Conservation (phyloP, 2,797 vertebrate genomes). For the Chelmon rostratus region DNA sequence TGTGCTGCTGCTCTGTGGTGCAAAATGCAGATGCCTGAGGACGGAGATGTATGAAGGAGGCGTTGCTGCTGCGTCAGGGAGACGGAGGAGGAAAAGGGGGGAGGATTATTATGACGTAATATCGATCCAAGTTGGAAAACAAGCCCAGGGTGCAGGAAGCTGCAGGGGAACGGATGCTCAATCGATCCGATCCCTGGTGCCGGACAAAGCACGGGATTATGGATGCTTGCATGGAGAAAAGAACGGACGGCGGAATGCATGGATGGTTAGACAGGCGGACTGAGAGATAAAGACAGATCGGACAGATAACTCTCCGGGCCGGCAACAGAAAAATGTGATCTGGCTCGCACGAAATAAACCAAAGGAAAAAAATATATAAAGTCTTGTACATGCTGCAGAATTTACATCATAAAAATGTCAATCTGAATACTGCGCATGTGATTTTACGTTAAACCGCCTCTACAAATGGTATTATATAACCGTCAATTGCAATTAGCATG, state of each 20-base stretch:
- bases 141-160: slow-evolving; percentile 54
- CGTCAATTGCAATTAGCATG: slow-evolving; percentile 53
- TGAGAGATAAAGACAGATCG: slow-evolving; percentile 42
- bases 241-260: slow-evolving; percentile 25
- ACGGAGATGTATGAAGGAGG: slow-evolving; percentile 42
- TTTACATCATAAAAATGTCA: slow-evolving; percentile 32
- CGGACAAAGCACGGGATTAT: slow-evolving; percentile 58
- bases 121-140: slow-evolving; percentile 68
- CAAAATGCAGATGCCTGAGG: slow-evolving; percentile 51
- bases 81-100: slow-evolving; percentile 9
- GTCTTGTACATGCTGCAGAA: slow-evolving; percentile 13
- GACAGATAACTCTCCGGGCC: slow-evolving; percentile 9
- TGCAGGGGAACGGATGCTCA: slow-evolving; percentile 48
- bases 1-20: slow-evolving; percentile 10
- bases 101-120: slow-evolving; percentile 55
- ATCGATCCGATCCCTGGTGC: slow-evolving; percentile 47
- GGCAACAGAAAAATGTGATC: slow-evolving; percentile 19
- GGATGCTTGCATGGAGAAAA: slow-evolving; percentile 40
- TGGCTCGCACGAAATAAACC: background rate
- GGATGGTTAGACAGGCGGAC: slow-evolving; percentile 25
- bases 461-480: slow-evolving; percentile 54
- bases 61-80: slow-evolving; percentile 36
- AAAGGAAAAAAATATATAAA: background rate
- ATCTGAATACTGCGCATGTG: slow-evolving; percentile 27
- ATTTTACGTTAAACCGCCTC: slow-evolving; percentile 45